Evolutionary conservation across 1,140 invertebrate species (phyloP).

Genomic region (Radopholus similis): DNA sequence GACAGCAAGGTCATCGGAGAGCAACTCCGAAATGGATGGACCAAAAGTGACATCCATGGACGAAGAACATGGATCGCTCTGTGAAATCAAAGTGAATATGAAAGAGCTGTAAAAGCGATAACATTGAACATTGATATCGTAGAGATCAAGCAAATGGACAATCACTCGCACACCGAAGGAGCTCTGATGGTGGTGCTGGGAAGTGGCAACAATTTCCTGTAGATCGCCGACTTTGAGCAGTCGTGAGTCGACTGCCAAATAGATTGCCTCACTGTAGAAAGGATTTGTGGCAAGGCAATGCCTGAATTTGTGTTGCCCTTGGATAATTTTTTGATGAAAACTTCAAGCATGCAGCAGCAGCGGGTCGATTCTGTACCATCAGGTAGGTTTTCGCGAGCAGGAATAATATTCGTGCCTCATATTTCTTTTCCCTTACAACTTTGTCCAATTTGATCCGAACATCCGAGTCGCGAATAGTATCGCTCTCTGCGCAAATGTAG

Average conservation of each 20-base stretch:
- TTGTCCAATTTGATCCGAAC: constrained; percentile 21
- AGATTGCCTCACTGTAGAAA: constrained; percentile 31
- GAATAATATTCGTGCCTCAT: constrained; percentile 35
- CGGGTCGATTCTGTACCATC: constrained; percentile 43
- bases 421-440: constrained; percentile 22
- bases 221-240: constrained; percentile 21
- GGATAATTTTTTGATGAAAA: background rate
- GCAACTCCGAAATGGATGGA: background rate
- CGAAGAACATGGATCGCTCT: constrained; percentile 15
- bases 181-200: constrained; percentile 10
- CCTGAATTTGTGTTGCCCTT: background rate
- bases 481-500: constrained; percentile 13
- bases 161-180: constrained; percentile 20
- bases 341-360: constrained; percentile 26
- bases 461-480: background rate
- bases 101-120: background rate
- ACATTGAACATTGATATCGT: constrained; percentile 20
- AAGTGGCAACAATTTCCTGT: constrained; percentile 12
- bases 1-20: constrained; percentile 33
- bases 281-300: constrained; percentile 38
- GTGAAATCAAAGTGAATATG: too few species aligned
- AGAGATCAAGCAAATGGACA: constrained; percentile 26
- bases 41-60: background rate
- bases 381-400: constrained; percentile 42
- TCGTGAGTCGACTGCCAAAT: constrained; percentile 34